Evolutionary conservation across 2,113 vertebrate genomes (phyloP).

Genomic region (Psophia crepitans): DNA sequence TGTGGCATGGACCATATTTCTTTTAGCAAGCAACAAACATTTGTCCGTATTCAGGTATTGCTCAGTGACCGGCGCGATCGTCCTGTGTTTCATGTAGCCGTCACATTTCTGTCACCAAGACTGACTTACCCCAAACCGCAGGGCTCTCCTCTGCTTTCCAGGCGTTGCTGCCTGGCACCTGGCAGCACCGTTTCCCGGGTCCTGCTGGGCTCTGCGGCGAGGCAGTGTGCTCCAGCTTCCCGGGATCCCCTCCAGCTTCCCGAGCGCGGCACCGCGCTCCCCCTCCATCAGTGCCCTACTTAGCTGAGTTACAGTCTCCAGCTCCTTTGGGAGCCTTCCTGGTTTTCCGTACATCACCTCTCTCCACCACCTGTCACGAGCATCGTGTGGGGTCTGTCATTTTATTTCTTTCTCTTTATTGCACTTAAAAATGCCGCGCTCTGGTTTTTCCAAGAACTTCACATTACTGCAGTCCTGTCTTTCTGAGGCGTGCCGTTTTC

Average conservation of each 20-base stretch:
- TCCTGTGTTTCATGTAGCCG: not conserved
- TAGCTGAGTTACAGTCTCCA: not conserved
- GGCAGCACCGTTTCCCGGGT: rapidly evolving
- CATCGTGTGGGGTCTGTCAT: not conserved
- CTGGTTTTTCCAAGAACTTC: not conserved
- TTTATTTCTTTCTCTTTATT: constrained; percentile 8
- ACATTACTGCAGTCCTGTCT: not conserved
- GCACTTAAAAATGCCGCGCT: not conserved
- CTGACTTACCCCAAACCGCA: not conserved
- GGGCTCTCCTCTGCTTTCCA: not conserved
- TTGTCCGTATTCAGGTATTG: not conserved
- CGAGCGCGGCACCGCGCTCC: rapidly evolving
- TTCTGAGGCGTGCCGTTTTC: not conserved
- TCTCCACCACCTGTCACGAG: not conserved
- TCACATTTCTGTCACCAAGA: rapidly evolving
- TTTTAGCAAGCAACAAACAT: not conserved
- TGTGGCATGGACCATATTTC: not conserved
- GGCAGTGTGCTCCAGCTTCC: not conserved
- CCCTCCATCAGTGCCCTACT: not conserved
- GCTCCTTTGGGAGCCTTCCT: not conserved
- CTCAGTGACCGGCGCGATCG: not conserved
- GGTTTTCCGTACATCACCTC: not conserved
- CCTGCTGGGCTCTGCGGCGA: not conserved
- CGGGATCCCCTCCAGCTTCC: not conserved
- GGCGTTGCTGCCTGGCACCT: rapidly evolving